Base-by-base conservation (phyloP, 2,797 vertebrate genomes). In the Carduelis carduelis region DNA sequence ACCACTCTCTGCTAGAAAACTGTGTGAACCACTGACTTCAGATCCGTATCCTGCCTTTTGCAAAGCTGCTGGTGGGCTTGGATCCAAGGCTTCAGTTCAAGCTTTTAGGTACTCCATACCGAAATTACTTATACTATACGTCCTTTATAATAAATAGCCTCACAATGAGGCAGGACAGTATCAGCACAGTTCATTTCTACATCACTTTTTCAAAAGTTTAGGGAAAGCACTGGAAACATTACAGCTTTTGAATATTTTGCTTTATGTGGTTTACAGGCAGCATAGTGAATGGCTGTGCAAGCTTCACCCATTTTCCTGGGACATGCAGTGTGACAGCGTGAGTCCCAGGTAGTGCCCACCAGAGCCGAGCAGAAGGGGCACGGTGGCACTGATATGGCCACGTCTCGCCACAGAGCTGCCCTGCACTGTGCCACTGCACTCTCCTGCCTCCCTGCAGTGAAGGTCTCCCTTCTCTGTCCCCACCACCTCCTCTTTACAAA, bases 401-500 rank as follows among this genome's bases (percentile, higher is more conserved):
- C 6, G 0, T 46, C 83, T 61, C 14, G 17, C 47, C 5, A 2
- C 89, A 75, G 50, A 2, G 5, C 22, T 37, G 37, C 12, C 47
- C 64, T 52, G 65, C 63, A 41, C 53, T 47, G 80, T 74, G 41
- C 56, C 88, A 84, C 61, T 26, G 20, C n/a, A 7, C 43, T 24
- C 28, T 56, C 50, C 57, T 9, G 2, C 43, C 47, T 72, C 22
- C 55, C 81, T 1, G 0, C 63, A 76, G 39, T 12, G 9, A 70
- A 83, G 47, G n/a, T 65, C 74, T 71, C 64, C 18, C 0, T 79
- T 94, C 93, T 65, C 85, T 39, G 21, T 83, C 84, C 64, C 44
- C 57, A 61, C 35, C 46, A 87, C n/a, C 85, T 87, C 70, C 43
- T 82, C 95, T 92, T 87, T 46, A 92, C 82, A 94, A 96, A 93